Evolutionary conservation across 2,888 invertebrate species (phyloP).

Genomic region (Standfussiana lucernea): DNA sequence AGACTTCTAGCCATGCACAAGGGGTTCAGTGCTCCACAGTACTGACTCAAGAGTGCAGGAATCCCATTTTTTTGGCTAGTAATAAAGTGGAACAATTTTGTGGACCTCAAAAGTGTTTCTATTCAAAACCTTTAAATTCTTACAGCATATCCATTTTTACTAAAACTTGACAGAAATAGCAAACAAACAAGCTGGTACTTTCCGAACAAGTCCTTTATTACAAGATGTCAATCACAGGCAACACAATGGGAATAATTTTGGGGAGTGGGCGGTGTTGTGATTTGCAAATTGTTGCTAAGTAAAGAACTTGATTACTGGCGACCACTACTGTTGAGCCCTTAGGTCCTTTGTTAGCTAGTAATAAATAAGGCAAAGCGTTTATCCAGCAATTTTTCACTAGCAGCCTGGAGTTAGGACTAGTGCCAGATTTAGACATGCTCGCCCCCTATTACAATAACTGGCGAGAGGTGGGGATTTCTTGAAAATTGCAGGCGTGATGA

Average conservation of each 20-base stretch:
- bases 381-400: not conserved
- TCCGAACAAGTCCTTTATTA: constrained; percentile 32
- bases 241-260: constrained; percentile 34
- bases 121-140: not conserved
- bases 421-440: not conserved
- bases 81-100: not conserved
- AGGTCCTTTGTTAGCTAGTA: not conserved
- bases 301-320: not conserved
- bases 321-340: not conserved
- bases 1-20: not conserved
- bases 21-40: not conserved
- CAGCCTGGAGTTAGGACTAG: not conserved
- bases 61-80: not conserved
- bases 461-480: not conserved
- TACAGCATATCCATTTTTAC: not conserved
- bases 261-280: too few relatives aligned
- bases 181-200: constrained; percentile 25
- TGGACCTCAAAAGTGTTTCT: not conserved
- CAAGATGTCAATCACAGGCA: constrained; percentile 39
- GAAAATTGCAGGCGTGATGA: not conserved
- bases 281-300: not conserved
- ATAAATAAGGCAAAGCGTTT: not conserved
- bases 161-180: not conserved
- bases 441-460: not conserved
- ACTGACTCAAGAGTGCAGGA: not conserved